Conservation (phyloP, 2,113 vertebrate species). For the Atractosteus spatula region DNA sequence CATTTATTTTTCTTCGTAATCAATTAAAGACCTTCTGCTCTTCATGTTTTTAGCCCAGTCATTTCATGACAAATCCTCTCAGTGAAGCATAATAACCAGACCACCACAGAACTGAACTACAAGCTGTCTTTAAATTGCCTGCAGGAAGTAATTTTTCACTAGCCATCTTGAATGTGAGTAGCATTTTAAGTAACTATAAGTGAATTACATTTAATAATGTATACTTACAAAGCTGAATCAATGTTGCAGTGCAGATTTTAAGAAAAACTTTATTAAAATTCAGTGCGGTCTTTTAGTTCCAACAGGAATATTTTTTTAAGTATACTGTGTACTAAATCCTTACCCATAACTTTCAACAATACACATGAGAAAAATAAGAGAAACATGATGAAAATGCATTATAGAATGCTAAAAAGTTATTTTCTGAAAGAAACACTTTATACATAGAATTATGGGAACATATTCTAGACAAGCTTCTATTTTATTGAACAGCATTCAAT, state of each 20-base stretch:
- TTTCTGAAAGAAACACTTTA: background rate
- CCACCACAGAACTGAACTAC: background rate
- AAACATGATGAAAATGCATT: background rate
- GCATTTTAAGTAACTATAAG: background rate
- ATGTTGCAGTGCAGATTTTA: background rate
- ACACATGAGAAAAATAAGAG: too few relatives aligned
- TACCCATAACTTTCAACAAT: too few relatives aligned
- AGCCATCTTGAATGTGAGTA: constrained; percentile 2
- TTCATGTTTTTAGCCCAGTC: too few relatives aligned
- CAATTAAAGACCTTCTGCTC: too few relatives aligned
- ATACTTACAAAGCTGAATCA: background rate
- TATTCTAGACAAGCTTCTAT: too few relatives aligned
- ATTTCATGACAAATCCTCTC: too few relatives aligned
- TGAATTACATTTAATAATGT: constrained; percentile 10
- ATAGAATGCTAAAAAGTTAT: background rate
- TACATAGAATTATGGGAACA: too few relatives aligned
- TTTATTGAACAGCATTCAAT: too few relatives aligned
- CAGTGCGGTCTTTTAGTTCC: background rate
- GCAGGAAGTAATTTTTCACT: constrained; percentile 4
- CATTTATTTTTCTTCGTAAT: background rate
- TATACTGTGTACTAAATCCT: too few relatives aligned
- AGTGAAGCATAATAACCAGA: constrained; percentile 1
- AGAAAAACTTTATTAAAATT: background rate
- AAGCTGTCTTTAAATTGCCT: constrained; percentile 13
- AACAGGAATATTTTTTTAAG: background rate